Conservation (phyloP, 1,140 invertebrate species). For the Anastrepha obliqua region DNA sequence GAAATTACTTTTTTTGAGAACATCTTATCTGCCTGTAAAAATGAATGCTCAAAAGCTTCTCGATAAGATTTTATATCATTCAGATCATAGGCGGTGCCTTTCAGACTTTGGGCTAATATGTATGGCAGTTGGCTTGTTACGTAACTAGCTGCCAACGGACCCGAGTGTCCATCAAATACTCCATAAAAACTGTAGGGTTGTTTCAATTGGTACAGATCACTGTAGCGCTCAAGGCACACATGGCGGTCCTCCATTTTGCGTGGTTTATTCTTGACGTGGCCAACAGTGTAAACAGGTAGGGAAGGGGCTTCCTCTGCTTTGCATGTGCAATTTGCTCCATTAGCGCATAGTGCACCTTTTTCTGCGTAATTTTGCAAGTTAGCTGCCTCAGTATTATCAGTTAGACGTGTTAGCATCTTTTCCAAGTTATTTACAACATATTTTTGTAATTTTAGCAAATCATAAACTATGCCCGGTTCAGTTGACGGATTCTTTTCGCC, state of each 20-base stretch:
- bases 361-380: constrained; percentile 63
- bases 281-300: constrained; percentile 48
- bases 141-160: constrained; percentile 91
- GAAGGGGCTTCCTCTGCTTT: neutral
- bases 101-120: constrained; percentile 86
- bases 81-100: neutral
- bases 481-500: neutral
- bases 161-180: constrained; percentile 97
- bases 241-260: constrained; percentile 72
- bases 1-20: constrained; percentile 84
- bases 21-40: constrained; percentile 86
- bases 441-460: constrained; percentile 70
- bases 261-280: constrained; percentile 67
- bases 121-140: constrained; percentile 91
- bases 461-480: constrained; percentile 60
- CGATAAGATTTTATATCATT: constrained; percentile 68
- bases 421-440: constrained; percentile 63
- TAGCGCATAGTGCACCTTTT: constrained; percentile 52
- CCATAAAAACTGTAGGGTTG: constrained; percentile 83
- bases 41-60: constrained; percentile 80
- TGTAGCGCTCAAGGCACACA: constrained; percentile 66
- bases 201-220: constrained; percentile 62
- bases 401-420: constrained; percentile 64
- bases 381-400: constrained; percentile 65
- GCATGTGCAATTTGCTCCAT: constrained; percentile 53